Percentiles rank a stretch among this genome's conserved stretches.
Evolutionary conservation across 2,113 vertebrate species (phyloP).

Genomic region (Aptenodytes patagonicus): DNA sequence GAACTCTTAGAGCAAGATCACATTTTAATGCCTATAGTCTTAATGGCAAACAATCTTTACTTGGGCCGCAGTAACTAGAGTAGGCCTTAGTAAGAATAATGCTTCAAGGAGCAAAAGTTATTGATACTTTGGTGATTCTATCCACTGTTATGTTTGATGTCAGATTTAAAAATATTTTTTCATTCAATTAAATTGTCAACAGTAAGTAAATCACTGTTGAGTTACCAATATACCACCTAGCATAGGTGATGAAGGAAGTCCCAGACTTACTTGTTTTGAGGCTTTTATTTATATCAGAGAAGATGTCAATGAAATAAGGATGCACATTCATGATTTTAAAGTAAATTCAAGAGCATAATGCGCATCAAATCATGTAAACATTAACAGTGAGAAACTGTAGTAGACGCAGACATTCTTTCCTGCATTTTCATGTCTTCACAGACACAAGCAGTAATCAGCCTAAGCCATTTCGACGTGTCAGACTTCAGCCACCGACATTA

Average conservation of each 20-base stretch:
- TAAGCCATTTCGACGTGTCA: constrained; percentile 80
- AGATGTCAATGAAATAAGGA: not conserved
- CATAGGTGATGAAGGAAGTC: not conserved
- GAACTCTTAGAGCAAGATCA: not conserved
- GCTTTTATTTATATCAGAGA: constrained; percentile 19
- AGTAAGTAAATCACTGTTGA: not conserved
- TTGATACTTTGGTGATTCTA: not conserved
- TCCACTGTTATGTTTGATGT: not conserved
- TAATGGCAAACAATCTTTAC: not conserved
- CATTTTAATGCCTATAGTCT: not conserved
- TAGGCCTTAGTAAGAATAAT: not conserved
- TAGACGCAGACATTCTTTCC: not conserved
- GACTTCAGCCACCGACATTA: constrained; percentile 84
- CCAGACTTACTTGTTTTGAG: not conserved
- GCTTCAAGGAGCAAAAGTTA: not conserved
- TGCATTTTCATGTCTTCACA: constrained; percentile 18
- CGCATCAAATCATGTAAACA: not conserved
- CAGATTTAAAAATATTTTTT: not conserved
- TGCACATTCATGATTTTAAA: not conserved
- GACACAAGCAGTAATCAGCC: constrained; percentile 87
- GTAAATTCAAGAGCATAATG: not conserved
- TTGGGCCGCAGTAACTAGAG: not conserved
- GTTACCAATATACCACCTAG: not conserved
- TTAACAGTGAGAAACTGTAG: not conserved
- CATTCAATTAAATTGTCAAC: not conserved